Evolutionary conservation across 2,888 invertebrate genomes (phyloP), one percentile per base, ranked within the genome.

Genomic region (Deilephila porcellus): DNA sequence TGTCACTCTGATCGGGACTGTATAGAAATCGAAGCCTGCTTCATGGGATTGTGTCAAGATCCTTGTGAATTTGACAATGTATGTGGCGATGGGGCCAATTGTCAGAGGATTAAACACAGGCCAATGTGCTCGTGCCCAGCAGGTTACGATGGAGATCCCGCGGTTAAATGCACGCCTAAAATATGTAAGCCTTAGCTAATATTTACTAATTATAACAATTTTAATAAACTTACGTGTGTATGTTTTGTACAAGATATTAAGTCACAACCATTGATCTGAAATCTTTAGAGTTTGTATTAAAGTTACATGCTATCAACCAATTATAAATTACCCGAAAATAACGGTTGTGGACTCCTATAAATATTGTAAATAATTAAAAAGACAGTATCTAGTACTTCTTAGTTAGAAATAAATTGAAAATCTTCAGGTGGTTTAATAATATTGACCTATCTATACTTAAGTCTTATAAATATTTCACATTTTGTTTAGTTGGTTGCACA

Each of bases 1-100:
- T 98, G 98, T 95, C 96, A 97, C 93, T 97, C 97, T 89, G 97
- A 98, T 93, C 96, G 96, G 88, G 97, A 98, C 93, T 98, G 98
- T 95, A 97, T 97, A 93, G 96, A 97, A 88, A 96, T 95, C 81
- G 97, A 97, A 95, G 97, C 97, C 86, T 98, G 98, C 93, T 97
- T 97, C 93, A 97, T 97, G 96, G 97, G 97, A 85, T 93, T 96
- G 83, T 98, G 98, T 93, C 96, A 97, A 91, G 96, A 97, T 93
- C 97, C 97, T 82, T 98, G 98, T 93, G 97, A 97, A 90, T 96
- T 98, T 96, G 96, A 96, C 88, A 96, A 96, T 91, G 96, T 96
- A 79, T 98, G 97, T 94, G 97, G 96, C 80, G 88, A 95, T 79
- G 96, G 96, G 91, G 97, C 97, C 81, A 96, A 96, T 87, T 98